These are phyloP conservation scores for Ormyrus nitidulus DNA, from an alignment of 2,888 invertebrate species.

Conservation along the genomic window DNA sequence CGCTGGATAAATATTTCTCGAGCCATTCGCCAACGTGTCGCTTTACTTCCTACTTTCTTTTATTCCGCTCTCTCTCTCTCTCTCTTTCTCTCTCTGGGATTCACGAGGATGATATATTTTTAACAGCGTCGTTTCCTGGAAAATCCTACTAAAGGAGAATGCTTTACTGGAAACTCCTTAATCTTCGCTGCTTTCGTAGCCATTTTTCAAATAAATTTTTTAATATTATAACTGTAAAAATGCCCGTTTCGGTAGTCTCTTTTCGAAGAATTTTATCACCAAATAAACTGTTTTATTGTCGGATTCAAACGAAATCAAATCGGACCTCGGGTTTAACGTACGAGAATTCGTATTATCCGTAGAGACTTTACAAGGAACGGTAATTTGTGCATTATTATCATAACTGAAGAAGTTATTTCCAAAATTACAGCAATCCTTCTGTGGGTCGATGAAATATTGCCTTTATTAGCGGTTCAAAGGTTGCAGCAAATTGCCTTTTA, in stretches of 20 bases:
- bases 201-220: too few species aligned
- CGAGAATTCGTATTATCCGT: too few species aligned
- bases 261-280: not conserved
- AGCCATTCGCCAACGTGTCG: conserved; percentile 26
- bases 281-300: too few species aligned
- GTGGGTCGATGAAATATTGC: not conserved
- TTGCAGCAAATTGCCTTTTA: conserved; percentile 3
- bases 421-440: not conserved
- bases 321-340: too few species aligned
- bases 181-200: too few species aligned
- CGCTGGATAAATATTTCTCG: conserved; percentile 42
- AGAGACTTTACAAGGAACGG: too few species aligned
- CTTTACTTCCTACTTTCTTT: conserved; percentile 19
- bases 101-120: conserved; percentile 15
- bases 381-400: conserved; percentile 11
- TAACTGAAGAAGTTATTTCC: not conserved
- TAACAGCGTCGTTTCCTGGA: conserved; percentile 10
- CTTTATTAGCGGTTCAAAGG: not conserved
- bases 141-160: not conserved
- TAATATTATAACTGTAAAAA: too few species aligned
- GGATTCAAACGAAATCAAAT: too few species aligned
- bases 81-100: conserved; percentile 1
- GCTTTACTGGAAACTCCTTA: not conserved
- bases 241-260: not conserved
- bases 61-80: not conserved